A percentile compares a stretch with the other conserved stretches of the same genome.
Evolutionary conservation across 1,140 invertebrate genomes (phyloP).

Genomic region (Drosophila chauvacae): DNA sequence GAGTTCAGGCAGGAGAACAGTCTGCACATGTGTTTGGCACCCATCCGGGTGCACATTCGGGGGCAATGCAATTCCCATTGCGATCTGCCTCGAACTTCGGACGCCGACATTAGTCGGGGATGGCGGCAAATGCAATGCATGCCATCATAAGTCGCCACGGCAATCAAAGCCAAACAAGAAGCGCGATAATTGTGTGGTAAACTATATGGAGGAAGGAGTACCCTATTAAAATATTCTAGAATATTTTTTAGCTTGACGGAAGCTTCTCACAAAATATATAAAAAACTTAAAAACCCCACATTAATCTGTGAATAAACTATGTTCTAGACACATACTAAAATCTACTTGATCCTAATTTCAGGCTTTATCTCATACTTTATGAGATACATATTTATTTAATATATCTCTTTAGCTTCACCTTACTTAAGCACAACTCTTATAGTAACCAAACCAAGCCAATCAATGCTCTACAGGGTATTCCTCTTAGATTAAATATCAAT

Average conservation of each 20-base stretch:
- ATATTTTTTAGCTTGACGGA: too few relatives aligned
- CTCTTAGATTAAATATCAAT: constrained; percentile 49
- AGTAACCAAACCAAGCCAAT: too few relatives aligned
- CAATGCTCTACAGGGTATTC: constrained; percentile 4
- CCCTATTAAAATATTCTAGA: constrained; percentile 2
- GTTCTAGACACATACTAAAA: too few relatives aligned
- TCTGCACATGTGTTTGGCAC: constrained; percentile 42
- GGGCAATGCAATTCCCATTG: constrained; percentile 42
- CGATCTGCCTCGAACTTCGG: constrained; percentile 32
- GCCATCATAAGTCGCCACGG: constrained; percentile 53
- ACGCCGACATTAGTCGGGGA: constrained; percentile 32
- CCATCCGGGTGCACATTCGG: constrained; percentile 29
- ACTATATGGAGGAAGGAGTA: neutral
- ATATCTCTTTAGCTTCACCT: neutral
- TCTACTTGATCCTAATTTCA: neutral
- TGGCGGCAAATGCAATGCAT: constrained; percentile 58
- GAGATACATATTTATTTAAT: neutral
- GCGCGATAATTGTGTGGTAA: neutral
- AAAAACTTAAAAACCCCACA: neutral
- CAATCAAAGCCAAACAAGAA: constrained; percentile 55
- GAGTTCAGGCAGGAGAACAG: constrained; percentile 16
- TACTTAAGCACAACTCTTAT: neutral
- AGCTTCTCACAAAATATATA: neutral
- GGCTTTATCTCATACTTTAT: neutral
- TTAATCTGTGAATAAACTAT: too few relatives aligned